Percentiles rank a stretch among this genome's conserved stretches.
Evolutionary conservation across 2,113 vertebrate species (phyloP).

Genomic region (Scalopus aquaticus): DNA sequence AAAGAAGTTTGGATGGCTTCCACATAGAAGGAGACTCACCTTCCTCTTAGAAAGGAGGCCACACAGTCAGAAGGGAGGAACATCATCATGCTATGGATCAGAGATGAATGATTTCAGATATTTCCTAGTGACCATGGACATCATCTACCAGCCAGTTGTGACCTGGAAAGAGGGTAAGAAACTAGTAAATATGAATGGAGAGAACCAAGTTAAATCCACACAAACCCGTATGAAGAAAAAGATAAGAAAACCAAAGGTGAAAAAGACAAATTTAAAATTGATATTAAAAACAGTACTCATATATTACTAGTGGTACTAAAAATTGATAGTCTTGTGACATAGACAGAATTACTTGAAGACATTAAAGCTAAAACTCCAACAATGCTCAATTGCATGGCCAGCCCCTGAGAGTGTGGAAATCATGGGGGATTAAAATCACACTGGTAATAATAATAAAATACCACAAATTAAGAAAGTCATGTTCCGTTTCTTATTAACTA

Average conservation of each 20-base stretch:
- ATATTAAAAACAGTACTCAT: background rate
- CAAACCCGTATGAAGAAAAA: background rate
- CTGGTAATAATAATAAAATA: background rate
- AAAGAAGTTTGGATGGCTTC: too few species aligned
- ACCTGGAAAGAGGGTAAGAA: background rate
- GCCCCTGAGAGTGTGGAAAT: background rate
- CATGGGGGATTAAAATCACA: slow-evolving; percentile 16
- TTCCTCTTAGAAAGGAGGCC: background rate
- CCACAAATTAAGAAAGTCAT: background rate
- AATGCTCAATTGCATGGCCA: background rate
- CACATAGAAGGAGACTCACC: too few species aligned
- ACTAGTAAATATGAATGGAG: too few species aligned
- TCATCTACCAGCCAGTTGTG: too few species aligned
- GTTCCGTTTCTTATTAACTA: background rate
- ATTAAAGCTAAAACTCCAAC: background rate
- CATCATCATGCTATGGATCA: background rate
- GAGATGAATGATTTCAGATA: background rate
- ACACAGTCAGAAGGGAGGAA: too few species aligned
- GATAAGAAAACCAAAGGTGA: background rate
- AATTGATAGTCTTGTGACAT: background rate
- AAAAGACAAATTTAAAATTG: slow-evolving; percentile 19
- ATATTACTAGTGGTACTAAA: background rate
- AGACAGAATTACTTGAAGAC: background rate
- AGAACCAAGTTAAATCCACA: background rate
- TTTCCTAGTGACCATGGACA: background rate